A percentile compares a stretch with the other conserved stretches of the same genome.
Evolutionary conservation across 2,888 invertebrate genomes (phyloP).

Genomic region (Synanthedon vespiformis): DNA sequence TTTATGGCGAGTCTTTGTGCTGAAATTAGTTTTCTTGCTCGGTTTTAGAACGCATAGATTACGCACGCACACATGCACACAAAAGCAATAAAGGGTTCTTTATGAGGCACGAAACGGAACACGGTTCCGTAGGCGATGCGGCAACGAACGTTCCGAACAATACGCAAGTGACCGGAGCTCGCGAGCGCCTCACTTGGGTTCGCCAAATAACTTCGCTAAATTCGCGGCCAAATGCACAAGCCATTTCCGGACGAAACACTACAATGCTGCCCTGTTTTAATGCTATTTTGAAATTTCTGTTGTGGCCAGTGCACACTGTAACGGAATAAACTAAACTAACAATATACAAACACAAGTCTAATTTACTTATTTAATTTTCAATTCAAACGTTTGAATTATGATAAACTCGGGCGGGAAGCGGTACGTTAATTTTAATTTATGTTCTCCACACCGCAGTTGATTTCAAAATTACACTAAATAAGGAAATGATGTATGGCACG

Average conservation of each 20-base stretch:
- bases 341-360: not conserved
- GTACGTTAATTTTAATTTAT: not conserved
- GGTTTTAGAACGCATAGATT: constrained; percentile 33
- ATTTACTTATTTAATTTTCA: not conserved
- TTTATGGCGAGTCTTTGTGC: constrained; percentile 9
- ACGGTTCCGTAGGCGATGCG: constrained; percentile 29
- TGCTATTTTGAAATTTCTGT: constrained; percentile 19
- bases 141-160: constrained; percentile 28
- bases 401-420: constrained; percentile 8
- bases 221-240: constrained; percentile 44
- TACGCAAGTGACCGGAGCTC: constrained; percentile 20
- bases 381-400: constrained; percentile 1
- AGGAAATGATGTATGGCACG: constrained; percentile 14
- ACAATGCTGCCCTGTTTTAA: not conserved
- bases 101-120: constrained; percentile 41
- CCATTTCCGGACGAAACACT: constrained; percentile 23
- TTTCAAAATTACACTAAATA: constrained; percentile 12
- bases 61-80: constrained; percentile 27
- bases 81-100: constrained; percentile 42
- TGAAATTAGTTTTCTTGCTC: constrained; percentile 14
- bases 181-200: constrained; percentile 6
- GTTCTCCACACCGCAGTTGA: not conserved
- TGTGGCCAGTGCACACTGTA: constrained; percentile 16
- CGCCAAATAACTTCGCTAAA: constrained; percentile 39
- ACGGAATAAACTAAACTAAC: not conserved